Base-by-base conservation (phyloP, 1,140 invertebrate genomes). In the Pseudomyrmex cubaensis region DNA sequence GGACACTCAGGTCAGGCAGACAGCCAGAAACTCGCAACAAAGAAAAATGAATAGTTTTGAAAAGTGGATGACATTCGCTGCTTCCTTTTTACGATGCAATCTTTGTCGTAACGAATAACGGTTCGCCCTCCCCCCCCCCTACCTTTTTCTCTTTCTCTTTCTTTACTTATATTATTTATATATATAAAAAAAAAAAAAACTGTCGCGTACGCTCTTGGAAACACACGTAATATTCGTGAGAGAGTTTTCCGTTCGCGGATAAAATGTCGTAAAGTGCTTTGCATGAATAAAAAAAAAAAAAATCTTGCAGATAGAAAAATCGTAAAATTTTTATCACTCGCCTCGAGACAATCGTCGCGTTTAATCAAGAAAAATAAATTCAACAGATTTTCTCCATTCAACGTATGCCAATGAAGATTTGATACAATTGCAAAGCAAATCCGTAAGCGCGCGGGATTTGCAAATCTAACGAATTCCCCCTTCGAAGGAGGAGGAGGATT, bases 11-110 rank as follows among this genome's bases (percentile, higher is more conserved):
- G 66, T 72, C 76, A 80, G 66, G 76, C 76, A 80, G 22, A 48
- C 69, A 72, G 76, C 66, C 76, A 80, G 66, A 57, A 72, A 80
- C 76, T 59, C 22, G 22, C 20, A 59, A 66, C 44, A 48, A 72
- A 70, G 66, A 80, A 80, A 70, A 70, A 57, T 59, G 44, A 25
- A 72, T 80, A 80, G 66, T 80, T 80, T 80, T 72, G 54, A 80
- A 20, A 72, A 72, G 66, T 59, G 15, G 54, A 12, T 80, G 76
- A 22, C 54, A 72, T 80, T 59, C 10, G 22, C 13, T 2, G 20
- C 25, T 50, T 25, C 22, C 22, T 80, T 57, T 77, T 80, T 59
- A 61, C 10, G 8, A 48, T 12, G 7, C 10, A 25, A 22, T 48
- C 13, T 70, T 78, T 8, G 54, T 50, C 44, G 17, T 69, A 77